Percentiles rank a stretch among this genome's conserved stretches.
phyloP scores from a whole-genome alignment of 2,888 invertebrate species.

The Machimus atricapillus region DNA sequence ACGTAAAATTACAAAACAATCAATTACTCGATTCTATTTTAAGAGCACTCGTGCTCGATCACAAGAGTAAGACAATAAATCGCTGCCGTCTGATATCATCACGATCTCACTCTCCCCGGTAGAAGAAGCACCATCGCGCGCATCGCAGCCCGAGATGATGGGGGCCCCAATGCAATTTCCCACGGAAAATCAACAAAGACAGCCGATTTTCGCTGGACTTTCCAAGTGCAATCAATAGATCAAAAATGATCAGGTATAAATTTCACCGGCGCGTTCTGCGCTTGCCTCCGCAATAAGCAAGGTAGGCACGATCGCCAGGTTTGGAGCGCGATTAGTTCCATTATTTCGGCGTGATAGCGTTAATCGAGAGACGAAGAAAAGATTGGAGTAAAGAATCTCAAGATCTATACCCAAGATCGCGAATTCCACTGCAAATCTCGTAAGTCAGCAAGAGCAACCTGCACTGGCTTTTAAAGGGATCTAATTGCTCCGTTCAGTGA shows the following conservation, averaged over 20 bases:
- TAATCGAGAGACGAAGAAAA: neutral
- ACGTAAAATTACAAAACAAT: constrained; percentile 33
- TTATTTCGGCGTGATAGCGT: neutral
- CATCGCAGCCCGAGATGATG: neutral
- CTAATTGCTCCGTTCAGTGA: neutral
- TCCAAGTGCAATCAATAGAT: constrained; percentile 19
- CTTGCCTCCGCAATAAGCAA: neutral
- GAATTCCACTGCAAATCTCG: neutral
- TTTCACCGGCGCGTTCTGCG: neutral
- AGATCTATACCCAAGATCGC: neutral
- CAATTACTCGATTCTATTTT: constrained; percentile 34
- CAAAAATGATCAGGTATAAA: constrained; percentile 7
- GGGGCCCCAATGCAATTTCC: constrained; percentile 11
- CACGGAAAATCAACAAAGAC: constrained; percentile 31
- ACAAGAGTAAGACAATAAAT: constrained; percentile 32
- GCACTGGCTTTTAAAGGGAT: neutral
- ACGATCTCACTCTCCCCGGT: neutral
- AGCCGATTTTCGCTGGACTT: constrained; percentile 14
- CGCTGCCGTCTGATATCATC: constrained; percentile 33
- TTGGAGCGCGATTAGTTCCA: constrained; percentile 1
- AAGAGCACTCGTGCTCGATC: constrained; percentile 9
- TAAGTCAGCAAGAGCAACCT: neutral
- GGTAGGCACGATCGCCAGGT: neutral
- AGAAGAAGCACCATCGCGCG: neutral
- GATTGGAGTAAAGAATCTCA: neutral